phyloP scores from a whole-genome alignment of 1,140 invertebrate species.

The Habropoda laboriosa region DNA sequence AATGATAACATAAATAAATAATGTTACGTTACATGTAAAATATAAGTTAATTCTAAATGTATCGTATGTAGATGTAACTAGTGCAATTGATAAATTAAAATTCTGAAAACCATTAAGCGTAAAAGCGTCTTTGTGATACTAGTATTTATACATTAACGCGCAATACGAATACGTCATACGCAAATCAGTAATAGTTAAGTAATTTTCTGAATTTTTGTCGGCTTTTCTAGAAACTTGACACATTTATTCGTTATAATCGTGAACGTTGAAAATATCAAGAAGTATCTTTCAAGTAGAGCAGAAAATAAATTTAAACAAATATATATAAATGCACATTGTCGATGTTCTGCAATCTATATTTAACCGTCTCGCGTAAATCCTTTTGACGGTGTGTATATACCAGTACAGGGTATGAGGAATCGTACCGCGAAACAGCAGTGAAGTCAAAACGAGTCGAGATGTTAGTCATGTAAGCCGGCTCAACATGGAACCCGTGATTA shows the following conservation, averaged over 20 bases:
- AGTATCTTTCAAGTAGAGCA: neutral
- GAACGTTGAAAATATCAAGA: neutral
- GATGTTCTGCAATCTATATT: conserved; percentile 26
- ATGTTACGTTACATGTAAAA: neutral
- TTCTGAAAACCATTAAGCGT: neutral
- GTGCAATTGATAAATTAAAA: neutral
- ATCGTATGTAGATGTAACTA: too few species aligned
- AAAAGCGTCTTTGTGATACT: neutral
- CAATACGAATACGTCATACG: neutral
- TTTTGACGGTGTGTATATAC: neutral
- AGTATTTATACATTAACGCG: neutral
- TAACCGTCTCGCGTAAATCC: conserved; percentile 16
- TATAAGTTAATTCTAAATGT: neutral
- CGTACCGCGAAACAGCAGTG: conserved; percentile 34
- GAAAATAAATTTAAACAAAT: conserved; percentile 26
- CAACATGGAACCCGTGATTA: conserved; percentile 51
- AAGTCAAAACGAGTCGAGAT: conserved; percentile 17
- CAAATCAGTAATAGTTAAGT: neutral
- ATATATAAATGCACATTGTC: conserved; percentile 7
- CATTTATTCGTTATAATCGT: neutral
- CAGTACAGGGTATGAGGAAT: too few species aligned
- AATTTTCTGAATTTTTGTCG: too few species aligned
- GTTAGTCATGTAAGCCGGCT: conserved; percentile 38
- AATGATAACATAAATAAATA: too few species aligned
- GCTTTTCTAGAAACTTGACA: neutral